A percentile compares a stretch with the other conserved stretches of the same genome.
Conservation (phyloP, 2,888 invertebrate genomes). For the Ornithoptera priamus region DNA sequence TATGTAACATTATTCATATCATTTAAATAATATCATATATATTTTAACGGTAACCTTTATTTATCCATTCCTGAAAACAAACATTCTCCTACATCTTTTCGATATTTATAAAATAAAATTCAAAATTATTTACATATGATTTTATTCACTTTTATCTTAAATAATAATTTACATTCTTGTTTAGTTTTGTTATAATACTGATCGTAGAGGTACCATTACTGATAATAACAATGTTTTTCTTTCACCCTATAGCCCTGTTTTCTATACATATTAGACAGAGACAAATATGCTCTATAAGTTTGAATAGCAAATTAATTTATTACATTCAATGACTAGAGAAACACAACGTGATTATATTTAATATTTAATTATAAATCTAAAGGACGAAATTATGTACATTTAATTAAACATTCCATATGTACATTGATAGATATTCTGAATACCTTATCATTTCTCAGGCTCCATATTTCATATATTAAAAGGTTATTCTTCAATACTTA, state of each 20-base stretch:
- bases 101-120: too few relatives aligned
- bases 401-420: constrained; percentile 18
- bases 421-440: constrained; percentile 23
- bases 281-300: background rate
- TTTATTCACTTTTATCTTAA: constrained; percentile 26
- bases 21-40: too few relatives aligned
- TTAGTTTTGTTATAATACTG: constrained; percentile 26
- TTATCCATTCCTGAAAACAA: too few relatives aligned
- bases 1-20: too few relatives aligned
- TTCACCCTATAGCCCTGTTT: constrained; percentile 14
- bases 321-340: constrained; percentile 36
- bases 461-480: background rate
- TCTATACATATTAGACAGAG: constrained; percentile 23
- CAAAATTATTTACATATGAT: constrained; percentile 20
- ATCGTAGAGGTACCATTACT: constrained; percentile 15
- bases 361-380: constrained; percentile 7
- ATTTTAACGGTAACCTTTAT: too few relatives aligned
- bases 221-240: constrained; percentile 15
- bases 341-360: constrained; percentile 27
- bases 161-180: constrained; percentile 24
- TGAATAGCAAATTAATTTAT: constrained; percentile 6
- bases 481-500: background rate
- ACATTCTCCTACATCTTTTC: too few relatives aligned
- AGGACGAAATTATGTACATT: constrained; percentile 22
- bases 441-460: constrained; percentile 2